These are phyloP conservation scores for Scaptomyza reducta DNA, from an alignment of 2,888 invertebrate genomes.

Conservation along the genomic window DNA sequence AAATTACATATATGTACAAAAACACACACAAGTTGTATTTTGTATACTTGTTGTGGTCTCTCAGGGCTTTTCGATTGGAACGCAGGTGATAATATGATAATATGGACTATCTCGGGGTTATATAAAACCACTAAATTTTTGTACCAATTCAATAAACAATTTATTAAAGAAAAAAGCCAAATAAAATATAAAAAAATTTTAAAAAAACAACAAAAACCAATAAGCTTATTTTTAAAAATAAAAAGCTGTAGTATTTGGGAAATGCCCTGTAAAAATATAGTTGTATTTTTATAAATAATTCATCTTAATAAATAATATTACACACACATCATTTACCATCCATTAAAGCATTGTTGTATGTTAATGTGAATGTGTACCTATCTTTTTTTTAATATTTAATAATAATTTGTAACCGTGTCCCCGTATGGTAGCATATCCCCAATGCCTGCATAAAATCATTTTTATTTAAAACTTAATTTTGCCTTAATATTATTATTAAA, in stretches of 20 bases:
- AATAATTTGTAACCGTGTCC: background rate
- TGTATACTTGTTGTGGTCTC: slow-evolving; percentile 10
- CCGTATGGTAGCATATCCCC: too few relatives aligned
- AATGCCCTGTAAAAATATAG: slow-evolving; percentile 1
- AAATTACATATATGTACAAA: background rate
- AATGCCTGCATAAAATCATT: too few relatives aligned
- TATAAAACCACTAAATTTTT: background rate
- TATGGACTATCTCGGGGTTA: background rate
- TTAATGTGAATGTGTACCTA: background rate
- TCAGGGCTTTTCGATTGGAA: slow-evolving; percentile 13
- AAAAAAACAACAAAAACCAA: background rate
- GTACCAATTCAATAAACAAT: background rate
- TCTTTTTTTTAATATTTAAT: background rate
- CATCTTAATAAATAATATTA: background rate
- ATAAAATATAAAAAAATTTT: background rate
- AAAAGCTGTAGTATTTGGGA: background rate
- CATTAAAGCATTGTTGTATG: slow-evolving; percentile 1
- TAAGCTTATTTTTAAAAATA: background rate
- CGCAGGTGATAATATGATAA: slow-evolving; percentile 6
- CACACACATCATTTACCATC: slow-evolving; percentile 10
- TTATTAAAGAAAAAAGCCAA: background rate
- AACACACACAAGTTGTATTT: slow-evolving; percentile 10
- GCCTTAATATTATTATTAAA: too few relatives aligned
- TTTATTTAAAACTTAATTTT: too few relatives aligned
- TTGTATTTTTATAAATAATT: slow-evolving; percentile 5